Percentiles rank a stretch among this genome's conserved stretches.
These are phyloP conservation scores for Drosophila mercatorum DNA, from an alignment of 2,888 invertebrate species.

Conservation along the genomic window DNA sequence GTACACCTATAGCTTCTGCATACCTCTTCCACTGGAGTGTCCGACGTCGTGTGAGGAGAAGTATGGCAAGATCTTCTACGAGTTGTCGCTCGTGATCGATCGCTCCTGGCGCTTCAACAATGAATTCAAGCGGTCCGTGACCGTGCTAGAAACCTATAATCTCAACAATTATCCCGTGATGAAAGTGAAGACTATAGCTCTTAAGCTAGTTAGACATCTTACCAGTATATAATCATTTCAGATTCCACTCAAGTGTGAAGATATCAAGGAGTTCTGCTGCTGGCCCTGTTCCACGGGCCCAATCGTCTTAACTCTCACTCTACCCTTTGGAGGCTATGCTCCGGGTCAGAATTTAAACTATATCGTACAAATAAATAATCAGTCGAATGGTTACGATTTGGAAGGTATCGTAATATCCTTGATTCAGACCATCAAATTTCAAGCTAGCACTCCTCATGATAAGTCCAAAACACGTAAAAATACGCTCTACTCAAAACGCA, in stretches of 20 bases:
- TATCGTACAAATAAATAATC: conserved; percentile 89
- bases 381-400: conserved; percentile 85
- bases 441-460: conserved; percentile 46
- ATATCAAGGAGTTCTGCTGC: conserved; percentile 67
- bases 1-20: conserved; percentile 90
- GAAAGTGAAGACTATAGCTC: conserved; percentile 85
- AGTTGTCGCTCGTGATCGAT: conserved; percentile 90
- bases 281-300: conserved; percentile 71
- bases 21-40: conserved; percentile 86
- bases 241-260: conserved; percentile 52
- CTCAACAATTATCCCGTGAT: conserved; percentile 89
- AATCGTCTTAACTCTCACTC: conserved; percentile 51
- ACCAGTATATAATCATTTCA: conserved; percentile 8
- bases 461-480: conserved; percentile 37
- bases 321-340: conserved; percentile 89
- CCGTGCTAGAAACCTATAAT: conserved; percentile 90
- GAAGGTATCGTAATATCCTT: conserved; percentile 54
- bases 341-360: conserved; percentile 89
- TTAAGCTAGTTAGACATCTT: too few species aligned
- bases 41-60: conserved; percentile 91
- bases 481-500: conserved; percentile 20
- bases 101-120: conserved; percentile 87
- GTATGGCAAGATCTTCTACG: conserved; percentile 90
- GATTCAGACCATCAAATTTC: conserved; percentile 54
- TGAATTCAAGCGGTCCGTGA: conserved; percentile 85